phyloP scores from a whole-genome alignment of 2,113 vertebrate genomes.

The Corydoras sp. region DNA sequence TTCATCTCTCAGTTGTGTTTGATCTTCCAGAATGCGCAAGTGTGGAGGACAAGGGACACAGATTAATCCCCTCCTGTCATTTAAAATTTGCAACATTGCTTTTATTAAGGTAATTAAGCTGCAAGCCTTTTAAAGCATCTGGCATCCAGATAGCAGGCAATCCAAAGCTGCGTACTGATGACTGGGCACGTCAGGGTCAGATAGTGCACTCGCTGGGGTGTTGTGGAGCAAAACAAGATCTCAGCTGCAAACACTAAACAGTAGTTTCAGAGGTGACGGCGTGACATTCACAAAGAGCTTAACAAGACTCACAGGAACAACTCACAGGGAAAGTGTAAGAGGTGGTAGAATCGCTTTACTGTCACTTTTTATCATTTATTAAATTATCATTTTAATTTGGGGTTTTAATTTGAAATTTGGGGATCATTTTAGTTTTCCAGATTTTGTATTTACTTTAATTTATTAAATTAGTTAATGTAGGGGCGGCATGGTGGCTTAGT shows the following conservation, averaged over 20 bases:
- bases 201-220: too few relatives aligned
- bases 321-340: too few relatives aligned
- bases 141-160: not conserved
- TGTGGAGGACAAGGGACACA: conserved; percentile 18
- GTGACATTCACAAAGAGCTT: too few relatives aligned
- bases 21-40: conserved; percentile 43
- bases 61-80: conserved; percentile 4
- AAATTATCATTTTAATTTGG: too few relatives aligned
- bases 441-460: too few relatives aligned
- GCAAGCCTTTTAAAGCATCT: not conserved
- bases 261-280: not conserved
- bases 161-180: not conserved
- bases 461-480: too few relatives aligned
- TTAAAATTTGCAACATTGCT: not conserved
- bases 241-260: not conserved
- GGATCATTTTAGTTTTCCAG: too few relatives aligned
- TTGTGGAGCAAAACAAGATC: not conserved
- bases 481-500: too few relatives aligned
- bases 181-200: not conserved
- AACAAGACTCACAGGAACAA: too few relatives aligned
- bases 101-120: not conserved
- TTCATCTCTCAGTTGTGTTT: conserved; percentile 46
- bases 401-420: too few relatives aligned
- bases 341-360: too few relatives aligned
- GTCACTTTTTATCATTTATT: too few relatives aligned